Conservation (phyloP, 1,140 invertebrate genomes). For the Cepaea nemoralis region DNA sequence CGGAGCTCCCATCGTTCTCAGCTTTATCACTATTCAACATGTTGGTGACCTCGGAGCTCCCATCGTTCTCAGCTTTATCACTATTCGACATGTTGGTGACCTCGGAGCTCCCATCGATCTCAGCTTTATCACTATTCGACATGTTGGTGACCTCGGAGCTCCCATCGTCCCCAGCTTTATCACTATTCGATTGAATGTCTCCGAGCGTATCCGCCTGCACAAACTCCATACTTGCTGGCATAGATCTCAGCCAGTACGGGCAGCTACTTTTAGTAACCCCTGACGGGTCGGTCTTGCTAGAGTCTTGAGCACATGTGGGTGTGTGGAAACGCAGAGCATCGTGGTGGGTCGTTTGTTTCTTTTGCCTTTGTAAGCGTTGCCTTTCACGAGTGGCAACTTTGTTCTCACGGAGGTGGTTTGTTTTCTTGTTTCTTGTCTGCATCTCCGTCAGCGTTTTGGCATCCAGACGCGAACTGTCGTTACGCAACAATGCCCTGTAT, state of each 20-base stretch:
- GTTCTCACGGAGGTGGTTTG: neutral
- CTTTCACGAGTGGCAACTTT: neutral
- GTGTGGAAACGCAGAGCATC: neutral
- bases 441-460: constrained; percentile 7
- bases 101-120: too few species aligned
- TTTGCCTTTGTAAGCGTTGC: neutral
- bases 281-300: neutral
- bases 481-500: neutral
- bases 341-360: neutral
- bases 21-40: too few species aligned
- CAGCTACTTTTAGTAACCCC: neutral
- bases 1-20: too few species aligned
- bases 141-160: too few species aligned
- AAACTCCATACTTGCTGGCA: neutral
- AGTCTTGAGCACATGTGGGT: neutral
- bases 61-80: too few species aligned
- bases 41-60: too few species aligned
- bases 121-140: too few species aligned
- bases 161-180: too few species aligned
- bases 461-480: neutral
- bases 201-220: neutral
- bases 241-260: constrained; percentile 1
- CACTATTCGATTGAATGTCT: neutral
- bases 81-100: too few species aligned
- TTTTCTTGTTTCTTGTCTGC: neutral